Percentiles rank a stretch among this genome's conserved stretches.
Conservation (phyloP, 2,797 vertebrate genomes). For the Sparus aurata region DNA sequence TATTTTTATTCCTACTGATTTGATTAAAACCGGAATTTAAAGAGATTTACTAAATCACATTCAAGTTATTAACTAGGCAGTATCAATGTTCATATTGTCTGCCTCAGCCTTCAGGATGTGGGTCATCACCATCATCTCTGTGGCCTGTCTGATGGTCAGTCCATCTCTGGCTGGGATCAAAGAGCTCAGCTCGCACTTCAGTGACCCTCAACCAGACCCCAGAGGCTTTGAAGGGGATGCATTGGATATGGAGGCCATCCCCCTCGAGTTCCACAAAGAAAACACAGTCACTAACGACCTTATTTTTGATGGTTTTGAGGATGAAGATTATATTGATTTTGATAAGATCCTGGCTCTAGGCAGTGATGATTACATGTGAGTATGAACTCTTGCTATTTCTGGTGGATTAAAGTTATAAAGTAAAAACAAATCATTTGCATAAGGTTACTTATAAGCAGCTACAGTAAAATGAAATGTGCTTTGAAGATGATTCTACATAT, state of each 20-base stretch:
- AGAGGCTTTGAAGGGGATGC: slow-evolving; percentile 55
- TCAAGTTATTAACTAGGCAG: neutral
- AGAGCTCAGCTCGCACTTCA: slow-evolving; percentile 85
- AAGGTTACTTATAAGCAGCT: neutral
- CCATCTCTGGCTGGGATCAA: slow-evolving; percentile 85
- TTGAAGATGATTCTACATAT: neutral
- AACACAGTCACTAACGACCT: slow-evolving; percentile 96
- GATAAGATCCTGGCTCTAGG: slow-evolving; percentile 89
- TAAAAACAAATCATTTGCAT: no score
- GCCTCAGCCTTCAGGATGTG: slow-evolving; percentile 85
- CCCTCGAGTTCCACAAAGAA: slow-evolving; percentile 91
- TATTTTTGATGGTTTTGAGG: slow-evolving; percentile 90
- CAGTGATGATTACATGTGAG: slow-evolving; percentile 84
- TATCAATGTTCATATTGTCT: slow-evolving; percentile 21
- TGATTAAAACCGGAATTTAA: rapidly evolving
- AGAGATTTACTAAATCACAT: neutral
- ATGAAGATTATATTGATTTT: slow-evolving; percentile 95
- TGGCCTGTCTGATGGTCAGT: slow-evolving; percentile 81
- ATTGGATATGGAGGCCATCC: slow-evolving; percentile 77
- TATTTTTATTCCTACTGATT: neutral
- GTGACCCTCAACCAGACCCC: slow-evolving; percentile 53
- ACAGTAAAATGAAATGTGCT: neutral
- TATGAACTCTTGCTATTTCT: slow-evolving; percentile 23
- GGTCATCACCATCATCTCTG: slow-evolving; percentile 71
- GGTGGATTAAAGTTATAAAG: neutral